A percentile compares a stretch with the other conserved stretches of the same genome.
Conservation (phyloP, 2,113 vertebrate species). For the Sturnus vulgaris region DNA sequence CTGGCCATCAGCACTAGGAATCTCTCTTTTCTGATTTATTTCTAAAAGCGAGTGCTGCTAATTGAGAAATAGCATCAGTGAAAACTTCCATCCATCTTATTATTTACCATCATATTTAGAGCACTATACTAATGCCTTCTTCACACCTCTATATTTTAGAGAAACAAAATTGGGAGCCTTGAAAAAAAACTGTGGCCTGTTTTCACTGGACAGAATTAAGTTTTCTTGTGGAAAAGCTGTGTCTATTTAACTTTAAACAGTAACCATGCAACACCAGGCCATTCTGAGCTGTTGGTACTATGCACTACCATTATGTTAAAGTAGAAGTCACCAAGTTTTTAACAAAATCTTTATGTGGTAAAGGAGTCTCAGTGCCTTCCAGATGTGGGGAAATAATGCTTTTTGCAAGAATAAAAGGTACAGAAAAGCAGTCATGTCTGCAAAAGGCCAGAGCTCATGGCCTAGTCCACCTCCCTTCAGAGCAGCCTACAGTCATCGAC, state of each 20-base stretch:
- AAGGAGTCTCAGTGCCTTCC: not conserved
- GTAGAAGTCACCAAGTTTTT: not conserved
- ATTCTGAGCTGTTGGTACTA: not conserved
- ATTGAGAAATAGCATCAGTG: not conserved
- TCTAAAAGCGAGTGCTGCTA: not conserved
- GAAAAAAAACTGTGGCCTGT: not conserved
- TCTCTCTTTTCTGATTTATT: not conserved
- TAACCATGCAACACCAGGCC: not conserved
- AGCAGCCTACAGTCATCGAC: rapidly evolving
- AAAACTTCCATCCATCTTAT: not conserved
- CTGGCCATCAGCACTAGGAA: not conserved
- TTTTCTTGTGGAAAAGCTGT: not conserved
- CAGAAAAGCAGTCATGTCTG: not conserved
- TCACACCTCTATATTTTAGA: not conserved
- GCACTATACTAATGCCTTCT: not conserved
- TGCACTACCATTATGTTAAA: not conserved
- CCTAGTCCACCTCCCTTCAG: not conserved
- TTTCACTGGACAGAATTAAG: not conserved
- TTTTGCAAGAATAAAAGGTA: not conserved
- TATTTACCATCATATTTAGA: not conserved
- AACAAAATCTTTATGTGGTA: not conserved
- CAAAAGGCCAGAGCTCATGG: not conserved
- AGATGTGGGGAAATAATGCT: not conserved
- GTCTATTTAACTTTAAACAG: not conserved
- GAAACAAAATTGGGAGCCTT: not conserved